Evolutionary conservation across 2,888 invertebrate species (phyloP).

Genomic region (Hydrotaea diabolus): DNA sequence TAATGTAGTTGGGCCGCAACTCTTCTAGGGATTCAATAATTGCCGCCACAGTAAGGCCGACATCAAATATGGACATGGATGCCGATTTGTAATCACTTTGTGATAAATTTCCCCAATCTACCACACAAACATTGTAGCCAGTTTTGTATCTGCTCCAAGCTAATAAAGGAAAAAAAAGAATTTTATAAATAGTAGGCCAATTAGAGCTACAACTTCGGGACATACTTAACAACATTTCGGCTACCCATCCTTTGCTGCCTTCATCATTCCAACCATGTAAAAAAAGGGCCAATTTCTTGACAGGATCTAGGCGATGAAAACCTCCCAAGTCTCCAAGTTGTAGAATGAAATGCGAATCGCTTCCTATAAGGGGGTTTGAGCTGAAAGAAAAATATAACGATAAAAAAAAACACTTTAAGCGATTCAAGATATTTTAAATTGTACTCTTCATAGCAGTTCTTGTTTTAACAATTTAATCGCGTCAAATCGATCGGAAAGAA

Average conservation of each 20-base stretch:
- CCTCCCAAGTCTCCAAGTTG: constrained; percentile 76
- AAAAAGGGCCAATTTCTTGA: constrained; percentile 76
- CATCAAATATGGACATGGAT: constrained; percentile 79
- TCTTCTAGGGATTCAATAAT: constrained; percentile 77
- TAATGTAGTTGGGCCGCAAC: constrained; percentile 71
- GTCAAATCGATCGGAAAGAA: no score
- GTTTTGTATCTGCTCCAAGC: constrained; percentile 77
- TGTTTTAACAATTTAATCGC: no score
- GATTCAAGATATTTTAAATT: no score
- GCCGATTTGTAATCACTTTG: constrained; percentile 77
- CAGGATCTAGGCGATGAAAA: constrained; percentile 73
- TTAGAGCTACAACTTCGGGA: constrained; percentile 40
- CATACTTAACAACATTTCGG: constrained; percentile 76
- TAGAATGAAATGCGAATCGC: constrained; percentile 74
- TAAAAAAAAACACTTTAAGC: no score
- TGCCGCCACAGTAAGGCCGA: constrained; percentile 78
- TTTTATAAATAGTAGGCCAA: not conserved
- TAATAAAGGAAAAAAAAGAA: constrained; percentile 55
- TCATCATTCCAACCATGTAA: constrained; percentile 80
- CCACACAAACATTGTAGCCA: constrained; percentile 77
- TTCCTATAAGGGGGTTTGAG: constrained; percentile 70
- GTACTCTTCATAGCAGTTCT: no score
- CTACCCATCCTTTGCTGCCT: constrained; percentile 78
- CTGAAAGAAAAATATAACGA: constrained; percentile 66
- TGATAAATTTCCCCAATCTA: constrained; percentile 79